Base-by-base conservation (phyloP, 2,797 vertebrate species). In the Momotus momota region DNA sequence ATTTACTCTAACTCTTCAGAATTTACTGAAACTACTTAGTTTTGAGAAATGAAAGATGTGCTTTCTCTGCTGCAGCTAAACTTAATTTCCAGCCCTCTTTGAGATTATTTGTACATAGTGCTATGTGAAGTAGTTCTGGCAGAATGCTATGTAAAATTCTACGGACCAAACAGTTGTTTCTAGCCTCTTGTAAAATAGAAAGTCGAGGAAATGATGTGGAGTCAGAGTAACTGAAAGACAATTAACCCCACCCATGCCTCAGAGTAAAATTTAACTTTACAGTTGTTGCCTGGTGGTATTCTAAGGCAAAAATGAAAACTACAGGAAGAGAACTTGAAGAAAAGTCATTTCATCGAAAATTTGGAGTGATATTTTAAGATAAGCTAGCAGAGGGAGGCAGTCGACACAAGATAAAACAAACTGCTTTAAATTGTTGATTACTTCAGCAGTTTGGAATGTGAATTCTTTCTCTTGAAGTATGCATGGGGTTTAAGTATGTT, bases 361-460 rank as follows among this genome's bases (percentile, higher is more conserved):
- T 55, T 72, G 46, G 31, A 38, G 12, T 18, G 51, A 9, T 90
- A 38, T 66, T 84, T 94, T 93, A 79, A 80, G 61, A 49, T 21
- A 31, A 4, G 4, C 21, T 51, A 61, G 11, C 69, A 81, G 69
- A 62, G 46, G 15, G 46, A 88, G 43, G 27, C 71, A 65, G 80
- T n/a, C 15, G 10, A 40, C 86, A 54, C 31, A 71, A 79, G 92
- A 90, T 83, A 86, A 92, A 88, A 88, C 78, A 92, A 94, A 80
- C 71, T 25, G 72, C 84, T 88, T 93, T 81, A 88, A 84, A 61
- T 35, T 73, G 78, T 60, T 60, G 74, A 31, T 93, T 93, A 74
- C 81, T 93, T 97, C 92, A 96, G 3, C 64, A 54, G 55, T 91
- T 92, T 87, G 93, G 95, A 90, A 96, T 96, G 93, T 80, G 51